These are phyloP conservation scores for Morelia viridis DNA, from an alignment of 2,797 vertebrate genomes.

Conservation along the genomic window DNA sequence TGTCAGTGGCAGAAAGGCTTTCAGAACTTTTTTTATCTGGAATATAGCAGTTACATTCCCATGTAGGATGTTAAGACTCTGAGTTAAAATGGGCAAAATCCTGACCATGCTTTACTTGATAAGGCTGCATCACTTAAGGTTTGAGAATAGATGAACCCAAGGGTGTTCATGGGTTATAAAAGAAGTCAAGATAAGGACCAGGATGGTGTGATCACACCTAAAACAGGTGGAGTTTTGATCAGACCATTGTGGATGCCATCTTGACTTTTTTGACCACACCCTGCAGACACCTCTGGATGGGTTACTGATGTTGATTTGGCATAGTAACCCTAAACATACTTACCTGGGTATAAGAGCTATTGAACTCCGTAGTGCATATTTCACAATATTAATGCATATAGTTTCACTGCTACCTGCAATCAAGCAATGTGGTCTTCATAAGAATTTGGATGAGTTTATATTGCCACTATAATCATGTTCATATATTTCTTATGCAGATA, in stretches of 20 bases:
- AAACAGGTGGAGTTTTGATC: not conserved
- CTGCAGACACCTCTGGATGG: not conserved
- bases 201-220: not conserved
- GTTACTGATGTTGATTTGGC: not conserved
- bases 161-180: not conserved
- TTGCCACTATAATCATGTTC: not conserved
- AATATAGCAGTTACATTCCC: not conserved
- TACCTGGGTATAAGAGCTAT: not conserved
- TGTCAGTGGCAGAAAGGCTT: constrained; percentile 44
- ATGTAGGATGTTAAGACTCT: not conserved
- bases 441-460: not conserved
- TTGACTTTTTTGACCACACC: not conserved
- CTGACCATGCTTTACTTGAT: not conserved
- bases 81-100: not conserved
- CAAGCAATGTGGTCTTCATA: not conserved
- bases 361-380: not conserved
- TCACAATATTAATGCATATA: not conserved
- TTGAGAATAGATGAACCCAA: not conserved
- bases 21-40: constrained; percentile 42
- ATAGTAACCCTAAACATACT: not conserved
- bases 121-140: not conserved
- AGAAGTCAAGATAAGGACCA: not conserved
- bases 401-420: not conserved
- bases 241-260: not conserved
- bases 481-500: not conserved